Percentiles rank a stretch among this genome's conserved stretches.
Evolutionary conservation across 2,888 invertebrate genomes (phyloP).

Genomic region (Corbicula japonica): DNA sequence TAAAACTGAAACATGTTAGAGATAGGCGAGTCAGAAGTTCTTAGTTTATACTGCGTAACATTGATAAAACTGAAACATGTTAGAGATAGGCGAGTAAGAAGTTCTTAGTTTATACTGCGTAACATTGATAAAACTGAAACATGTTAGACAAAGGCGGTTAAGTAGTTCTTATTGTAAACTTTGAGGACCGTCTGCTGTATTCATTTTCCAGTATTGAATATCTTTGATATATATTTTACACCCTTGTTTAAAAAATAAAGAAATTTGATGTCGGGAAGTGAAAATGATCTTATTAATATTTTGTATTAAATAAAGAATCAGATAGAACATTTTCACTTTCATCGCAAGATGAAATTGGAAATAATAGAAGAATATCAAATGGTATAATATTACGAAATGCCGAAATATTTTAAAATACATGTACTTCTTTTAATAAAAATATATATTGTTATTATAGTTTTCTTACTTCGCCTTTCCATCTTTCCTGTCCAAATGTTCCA

Average conservation of each 20-base stretch:
- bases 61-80: constrained; percentile 9
- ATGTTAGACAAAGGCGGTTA: background rate
- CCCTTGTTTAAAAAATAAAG: no score
- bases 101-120: background rate
- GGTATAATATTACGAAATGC: background rate
- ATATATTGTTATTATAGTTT: background rate
- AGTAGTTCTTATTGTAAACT: background rate
- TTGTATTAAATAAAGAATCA: background rate
- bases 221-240: no score
- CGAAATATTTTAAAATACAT: background rate
- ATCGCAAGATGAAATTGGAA: background rate
- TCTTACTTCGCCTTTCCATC: constrained; percentile 50
- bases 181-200: no score
- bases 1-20: background rate
- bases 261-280: no score
- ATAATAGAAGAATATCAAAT: no score
- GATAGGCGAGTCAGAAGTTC: background rate
- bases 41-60: background rate
- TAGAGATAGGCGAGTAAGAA: background rate
- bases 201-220: no score
- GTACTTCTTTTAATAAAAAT: background rate
- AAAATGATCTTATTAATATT: no score
- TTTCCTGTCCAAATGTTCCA: constrained; percentile 23
- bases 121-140: background rate
- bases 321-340: background rate